phyloP scores from a whole-genome alignment of 2,888 invertebrate species.

The Athrips mouffetella region DNA sequence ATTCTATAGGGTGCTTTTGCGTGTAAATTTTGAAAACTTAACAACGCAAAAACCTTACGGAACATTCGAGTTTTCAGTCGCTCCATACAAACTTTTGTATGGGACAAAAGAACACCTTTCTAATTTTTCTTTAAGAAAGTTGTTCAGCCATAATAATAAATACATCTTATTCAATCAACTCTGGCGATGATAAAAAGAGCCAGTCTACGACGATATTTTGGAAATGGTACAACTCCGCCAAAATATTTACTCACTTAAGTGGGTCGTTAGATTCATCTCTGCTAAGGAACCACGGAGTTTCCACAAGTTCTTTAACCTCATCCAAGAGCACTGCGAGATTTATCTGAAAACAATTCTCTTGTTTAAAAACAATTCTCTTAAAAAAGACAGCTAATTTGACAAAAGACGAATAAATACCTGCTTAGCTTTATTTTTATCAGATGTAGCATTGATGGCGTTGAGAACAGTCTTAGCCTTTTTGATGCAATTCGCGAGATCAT shows the following conservation, averaged over 20 bases:
- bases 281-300: constrained; percentile 58
- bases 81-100: too few species aligned
- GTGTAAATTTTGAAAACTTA: too few species aligned
- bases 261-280: constrained; percentile 40
- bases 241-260: constrained; percentile 62
- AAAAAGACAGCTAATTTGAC: neutral
- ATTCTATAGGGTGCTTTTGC: too few species aligned
- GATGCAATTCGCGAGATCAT: constrained; percentile 43
- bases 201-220: too few species aligned
- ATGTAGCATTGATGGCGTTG: constrained; percentile 18
- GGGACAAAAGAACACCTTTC: too few species aligned
- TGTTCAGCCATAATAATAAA: too few species aligned
- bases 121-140: too few species aligned
- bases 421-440: constrained; percentile 43
- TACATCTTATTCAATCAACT: too few species aligned
- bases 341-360: constrained; percentile 40
- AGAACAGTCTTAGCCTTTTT: constrained; percentile 22
- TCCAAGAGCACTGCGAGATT: constrained; percentile 52
- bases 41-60: too few species aligned
- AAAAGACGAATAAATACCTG: constrained; percentile 39
- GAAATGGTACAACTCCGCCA: too few species aligned
- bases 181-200: too few species aligned
- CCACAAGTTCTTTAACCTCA: constrained; percentile 46
- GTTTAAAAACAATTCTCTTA: constrained; percentile 1
- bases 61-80: too few species aligned